A percentile compares a stretch with the other conserved stretches of the same genome.
Evolutionary conservation across 2,888 invertebrate genomes (phyloP).

Genomic region (Mesoligia furuncula): DNA sequence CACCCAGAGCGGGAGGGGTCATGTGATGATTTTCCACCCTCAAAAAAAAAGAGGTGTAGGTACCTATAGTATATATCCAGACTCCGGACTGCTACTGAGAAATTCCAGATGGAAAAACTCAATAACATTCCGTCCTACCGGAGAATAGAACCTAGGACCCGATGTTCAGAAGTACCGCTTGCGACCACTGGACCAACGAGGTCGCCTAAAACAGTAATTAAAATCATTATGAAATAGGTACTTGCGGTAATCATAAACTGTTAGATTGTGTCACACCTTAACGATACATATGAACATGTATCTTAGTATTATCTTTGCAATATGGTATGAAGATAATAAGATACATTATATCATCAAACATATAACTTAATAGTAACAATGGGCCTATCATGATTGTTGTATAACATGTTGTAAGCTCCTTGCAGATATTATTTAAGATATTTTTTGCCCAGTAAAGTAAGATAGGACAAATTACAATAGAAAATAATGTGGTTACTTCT

Average conservation of each 20-base stretch:
- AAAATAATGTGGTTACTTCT: neutral
- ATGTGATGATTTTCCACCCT: no score
- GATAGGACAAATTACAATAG: neutral
- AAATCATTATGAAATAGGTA: conserved; percentile 24
- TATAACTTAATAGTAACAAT: conserved; percentile 19
- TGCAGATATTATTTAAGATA: neutral
- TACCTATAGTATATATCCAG: no score
- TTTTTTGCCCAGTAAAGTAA: neutral
- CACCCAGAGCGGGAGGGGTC: no score
- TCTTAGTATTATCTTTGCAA: conserved; percentile 10
- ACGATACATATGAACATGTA: conserved; percentile 12
- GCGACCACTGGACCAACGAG: neutral
- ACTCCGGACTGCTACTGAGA: neutral
- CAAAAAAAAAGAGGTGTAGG: no score
- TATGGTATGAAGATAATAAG: conserved; percentile 22
- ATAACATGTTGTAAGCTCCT: conserved; percentile 13
- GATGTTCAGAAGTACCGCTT: neutral
- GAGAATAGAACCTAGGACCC: neutral
- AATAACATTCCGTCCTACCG: neutral
- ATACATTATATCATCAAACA: conserved; percentile 16
- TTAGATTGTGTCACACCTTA: conserved; percentile 21
- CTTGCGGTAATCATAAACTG: neutral
- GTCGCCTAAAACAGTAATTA: neutral
- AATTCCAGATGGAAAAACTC: neutral
- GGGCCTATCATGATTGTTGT: neutral